Conservation (phyloP, 2,113 vertebrate genomes). For the Zosterops hypoxanthus region DNA sequence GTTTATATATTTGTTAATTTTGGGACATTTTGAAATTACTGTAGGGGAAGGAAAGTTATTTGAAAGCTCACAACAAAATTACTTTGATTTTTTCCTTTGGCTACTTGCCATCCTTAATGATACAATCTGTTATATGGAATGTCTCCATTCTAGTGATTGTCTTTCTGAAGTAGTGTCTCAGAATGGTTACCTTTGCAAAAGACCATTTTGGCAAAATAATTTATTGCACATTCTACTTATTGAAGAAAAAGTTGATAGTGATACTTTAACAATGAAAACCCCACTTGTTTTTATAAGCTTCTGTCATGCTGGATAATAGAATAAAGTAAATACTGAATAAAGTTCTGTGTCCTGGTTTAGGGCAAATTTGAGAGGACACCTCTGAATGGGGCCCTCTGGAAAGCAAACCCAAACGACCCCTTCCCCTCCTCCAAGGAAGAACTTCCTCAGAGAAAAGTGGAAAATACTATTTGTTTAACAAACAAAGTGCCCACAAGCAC, state of each 20-base stretch:
- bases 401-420: too few relatives aligned
- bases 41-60: not conserved
- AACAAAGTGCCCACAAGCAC: too few relatives aligned
- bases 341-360: not conserved
- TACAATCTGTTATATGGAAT: not conserved
- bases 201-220: not conserved
- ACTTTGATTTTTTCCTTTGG: not conserved
- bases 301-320: not conserved
- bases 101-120: not conserved
- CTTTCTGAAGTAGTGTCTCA: not conserved
- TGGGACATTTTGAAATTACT: not conserved
- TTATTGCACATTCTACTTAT: not conserved
- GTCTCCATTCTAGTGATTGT: not conserved
- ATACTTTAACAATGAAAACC: not conserved
- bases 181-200: not conserved
- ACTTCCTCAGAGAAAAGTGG: too few relatives aligned
- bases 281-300: not conserved
- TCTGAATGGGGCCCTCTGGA: too few relatives aligned
- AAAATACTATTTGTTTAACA: too few relatives aligned
- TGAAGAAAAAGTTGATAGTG: not conserved
- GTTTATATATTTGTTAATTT: not conserved
- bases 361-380: too few relatives aligned
- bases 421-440: too few relatives aligned
- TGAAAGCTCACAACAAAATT: not conserved
- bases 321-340: not conserved